These are phyloP conservation scores for Tridacna gigas DNA, from an alignment of 2,888 invertebrate genomes.

Conservation along the genomic window DNA sequence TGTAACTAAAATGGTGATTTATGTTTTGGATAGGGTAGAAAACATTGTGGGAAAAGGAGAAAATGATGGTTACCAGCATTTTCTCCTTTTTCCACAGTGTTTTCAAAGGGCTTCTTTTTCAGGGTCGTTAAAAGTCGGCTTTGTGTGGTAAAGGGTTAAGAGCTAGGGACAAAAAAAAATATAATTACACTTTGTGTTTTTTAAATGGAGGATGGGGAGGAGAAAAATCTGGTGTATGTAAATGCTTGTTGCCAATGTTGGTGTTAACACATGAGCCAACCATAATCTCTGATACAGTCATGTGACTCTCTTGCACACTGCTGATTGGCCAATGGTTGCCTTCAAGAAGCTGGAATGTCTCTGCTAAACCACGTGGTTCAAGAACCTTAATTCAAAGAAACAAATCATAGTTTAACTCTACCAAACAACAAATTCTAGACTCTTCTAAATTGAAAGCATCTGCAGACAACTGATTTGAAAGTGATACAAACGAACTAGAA, in stretches of 20 bases:
- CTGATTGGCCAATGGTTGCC: conserved; percentile 82
- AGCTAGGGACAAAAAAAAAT: not conserved
- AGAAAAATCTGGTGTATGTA: conserved; percentile 26
- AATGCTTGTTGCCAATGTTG: conserved; percentile 30
- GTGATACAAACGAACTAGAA: too few relatives aligned
- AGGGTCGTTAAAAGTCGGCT: too few relatives aligned
- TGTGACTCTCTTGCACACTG: conserved; percentile 73
- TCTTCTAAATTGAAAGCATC: not conserved
- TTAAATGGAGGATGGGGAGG: conserved; percentile 60
- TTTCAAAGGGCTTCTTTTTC: too few relatives aligned
- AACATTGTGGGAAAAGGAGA: too few relatives aligned
- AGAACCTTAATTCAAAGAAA: conserved; percentile 33
- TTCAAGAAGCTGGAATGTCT: conserved; percentile 73
- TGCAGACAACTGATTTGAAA: not conserved
- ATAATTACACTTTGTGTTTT: conserved; percentile 59
- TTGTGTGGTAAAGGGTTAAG: too few relatives aligned
- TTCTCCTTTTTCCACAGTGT: too few relatives aligned
- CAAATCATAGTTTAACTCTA: not conserved
- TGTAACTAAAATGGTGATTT: too few relatives aligned
- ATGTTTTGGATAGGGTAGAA: too few relatives aligned
- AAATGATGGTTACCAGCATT: too few relatives aligned
- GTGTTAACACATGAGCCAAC: conserved; percentile 66
- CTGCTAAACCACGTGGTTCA: conserved; percentile 12
- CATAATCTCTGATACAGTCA: conserved; percentile 78
- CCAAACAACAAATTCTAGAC: too few relatives aligned